These are phyloP conservation scores for Motacilla alba DNA, from an alignment of 2,113 vertebrate species.

Conservation along the genomic window DNA sequence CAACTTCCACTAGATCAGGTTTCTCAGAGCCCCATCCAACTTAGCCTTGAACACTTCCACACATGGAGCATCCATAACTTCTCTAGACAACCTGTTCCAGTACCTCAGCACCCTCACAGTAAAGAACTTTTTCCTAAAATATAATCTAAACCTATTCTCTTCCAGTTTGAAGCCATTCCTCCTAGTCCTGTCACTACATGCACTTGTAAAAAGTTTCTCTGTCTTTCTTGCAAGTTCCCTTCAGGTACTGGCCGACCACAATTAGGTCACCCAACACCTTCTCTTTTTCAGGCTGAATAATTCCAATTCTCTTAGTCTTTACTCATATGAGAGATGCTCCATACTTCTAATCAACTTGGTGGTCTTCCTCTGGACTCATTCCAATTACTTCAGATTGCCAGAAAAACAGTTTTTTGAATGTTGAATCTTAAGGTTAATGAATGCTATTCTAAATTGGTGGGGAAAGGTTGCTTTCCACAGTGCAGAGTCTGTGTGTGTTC, in stretches of 20 bases:
- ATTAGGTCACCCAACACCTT: neutral
- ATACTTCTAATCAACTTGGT: neutral
- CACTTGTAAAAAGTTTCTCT: neutral
- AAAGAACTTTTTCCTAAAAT: neutral
- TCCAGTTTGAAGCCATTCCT: neutral
- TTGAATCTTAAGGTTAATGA: neutral
- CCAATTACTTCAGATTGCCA: neutral
- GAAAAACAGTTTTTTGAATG: neutral
- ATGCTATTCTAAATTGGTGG: neutral
- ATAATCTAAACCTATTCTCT: neutral
- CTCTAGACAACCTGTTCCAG: neutral
- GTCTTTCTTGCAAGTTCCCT: neutral
- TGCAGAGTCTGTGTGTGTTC: neutral
- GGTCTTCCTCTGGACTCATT: neutral
- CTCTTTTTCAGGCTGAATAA: neutral
- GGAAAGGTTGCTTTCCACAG: neutral
- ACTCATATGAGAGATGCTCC: neutral
- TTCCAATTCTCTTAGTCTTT: neutral
- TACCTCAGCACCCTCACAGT: neutral
- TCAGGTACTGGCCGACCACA: too few relatives aligned
- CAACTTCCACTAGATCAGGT: neutral
- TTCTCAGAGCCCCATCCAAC: neutral
- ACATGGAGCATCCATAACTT: neutral
- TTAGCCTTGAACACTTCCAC: neutral
- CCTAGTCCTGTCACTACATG: neutral